Percentiles rank a stretch among this genome's conserved stretches.
phyloP scores from a whole-genome alignment of 2,888 invertebrate genomes.

The Hypselothyrea guttata region DNA sequence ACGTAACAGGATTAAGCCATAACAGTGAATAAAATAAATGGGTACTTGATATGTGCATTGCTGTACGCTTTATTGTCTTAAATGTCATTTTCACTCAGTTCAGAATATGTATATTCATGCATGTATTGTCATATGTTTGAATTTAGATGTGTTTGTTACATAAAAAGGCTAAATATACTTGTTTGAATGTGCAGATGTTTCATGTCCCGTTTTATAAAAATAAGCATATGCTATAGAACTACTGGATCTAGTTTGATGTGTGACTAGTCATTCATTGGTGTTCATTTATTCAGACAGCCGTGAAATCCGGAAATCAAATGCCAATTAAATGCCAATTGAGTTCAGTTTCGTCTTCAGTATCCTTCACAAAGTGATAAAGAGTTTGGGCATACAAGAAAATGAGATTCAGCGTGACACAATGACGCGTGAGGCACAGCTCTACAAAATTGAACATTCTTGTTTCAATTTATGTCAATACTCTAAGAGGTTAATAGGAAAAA shows the following conservation, averaged over 20 bases:
- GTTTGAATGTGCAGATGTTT: too few relatives aligned
- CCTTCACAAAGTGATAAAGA: slow-evolving; percentile 26
- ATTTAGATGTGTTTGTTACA: too few relatives aligned
- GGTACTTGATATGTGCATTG: too few relatives aligned
- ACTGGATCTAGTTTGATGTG: neutral
- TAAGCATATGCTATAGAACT: too few relatives aligned
- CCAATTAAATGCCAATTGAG: slow-evolving; percentile 66
- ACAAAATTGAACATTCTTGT: slow-evolving; percentile 44
- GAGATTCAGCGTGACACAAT: slow-evolving; percentile 54
- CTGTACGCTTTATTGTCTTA: too few relatives aligned
- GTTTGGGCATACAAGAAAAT: slow-evolving; percentile 48
- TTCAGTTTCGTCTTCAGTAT: slow-evolving; percentile 46
- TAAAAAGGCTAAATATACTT: too few relatives aligned
- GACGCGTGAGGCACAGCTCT: slow-evolving; percentile 37
- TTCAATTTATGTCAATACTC: slow-evolving; percentile 3
- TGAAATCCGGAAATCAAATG: slow-evolving; percentile 61
- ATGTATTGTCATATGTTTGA: too few relatives aligned
- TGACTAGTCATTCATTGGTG: slow-evolving; percentile 12
- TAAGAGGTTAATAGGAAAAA: slow-evolving; percentile 6
- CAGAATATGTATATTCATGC: too few relatives aligned
- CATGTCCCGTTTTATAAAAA: too few relatives aligned
- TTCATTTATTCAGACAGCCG: slow-evolving; percentile 47
- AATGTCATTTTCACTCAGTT: too few relatives aligned
- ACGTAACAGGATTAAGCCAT: too few relatives aligned
- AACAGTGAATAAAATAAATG: too few relatives aligned